Evolutionary conservation across 37 sponge, comb jelly and placozoan species (phyloP), one percentile per base, ranked within the genome.

Genomic region (Mnemiopsis leidyi): DNA sequence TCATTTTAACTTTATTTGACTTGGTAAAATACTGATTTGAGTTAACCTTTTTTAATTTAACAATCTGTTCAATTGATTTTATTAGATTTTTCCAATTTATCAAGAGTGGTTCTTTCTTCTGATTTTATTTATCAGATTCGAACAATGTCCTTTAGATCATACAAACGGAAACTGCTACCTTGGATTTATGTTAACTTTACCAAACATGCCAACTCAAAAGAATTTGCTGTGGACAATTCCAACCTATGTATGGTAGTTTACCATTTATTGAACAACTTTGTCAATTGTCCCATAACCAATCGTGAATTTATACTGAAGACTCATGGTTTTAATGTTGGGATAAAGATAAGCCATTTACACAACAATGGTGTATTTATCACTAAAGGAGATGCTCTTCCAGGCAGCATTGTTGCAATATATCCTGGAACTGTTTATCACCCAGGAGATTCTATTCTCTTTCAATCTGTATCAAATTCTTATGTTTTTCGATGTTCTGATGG

Each of bases 401-500:
- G 32, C 16, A 34, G 36, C 21, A 32, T 77, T 34, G 36, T 77
- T 77, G 79, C 35, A 20, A 34, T 34, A 9, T 77, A 77, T 77
- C 79, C 79, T 16, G 79, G 79, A 32, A 77, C 79, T 31, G 36
- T 77, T 33, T 77, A 77, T 18, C 26, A 20, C 33, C 36, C 79
- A 21, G 79, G 79, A 3, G 79, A 77, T 31, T 32, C 79, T 3
- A 26, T 77, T 34, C 18, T 77, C 36, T 34, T 77, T 32, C 79
- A 77, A 32, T 77, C 79, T 5, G 0, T 77, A 34, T 31, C 79
- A 77, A 77, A 77, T 20, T 77, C 79, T 1, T 77, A 34, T 34
- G 18, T 77, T 33, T 77, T 77, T 36, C 79, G 33, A 34, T 77
- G 79, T 77, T 26, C 79, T 77, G 79, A 77, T 77, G 79, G 79